Base-by-base conservation (phyloP, 1,140 invertebrate species). In the Bombus impatiens region DNA sequence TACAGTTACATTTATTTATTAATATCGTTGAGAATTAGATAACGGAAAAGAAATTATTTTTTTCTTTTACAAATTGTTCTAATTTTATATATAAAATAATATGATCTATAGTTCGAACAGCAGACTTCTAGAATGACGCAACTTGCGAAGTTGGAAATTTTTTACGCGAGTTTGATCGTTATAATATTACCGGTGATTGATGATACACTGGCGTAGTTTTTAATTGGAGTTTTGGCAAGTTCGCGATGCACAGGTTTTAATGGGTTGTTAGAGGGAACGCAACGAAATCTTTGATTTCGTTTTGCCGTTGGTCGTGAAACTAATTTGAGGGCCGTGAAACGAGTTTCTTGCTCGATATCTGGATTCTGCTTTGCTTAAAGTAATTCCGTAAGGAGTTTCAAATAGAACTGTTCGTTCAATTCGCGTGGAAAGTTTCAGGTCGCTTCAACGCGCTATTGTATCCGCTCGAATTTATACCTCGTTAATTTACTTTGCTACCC, bases 171-270 rank as follows among this genome's bases (percentile, higher is more conserved):
- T 42, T 42, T n/a, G 37, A 42, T 72, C 40, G 42, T 72, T 72
- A 28, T 6, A 15, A 5, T 40, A n/a, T 72, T 28, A 28, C 12
- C 37, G 18, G 70, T 42, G 40, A 72, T 72, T 72, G 40, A 72
- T 72, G 70, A 72, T 72, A 12, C 28, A 4, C 68, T 25, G 35
- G 68, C 40, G 37, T 71, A 40, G 40, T 42, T 71, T 72, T 72
- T 42, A 72, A 72, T 72, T 72, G 70, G 37, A 72, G 40, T 72
- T 72, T 71, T 44, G 25, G 40, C 32, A 72, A 72, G 40, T 72
- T 72, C 1, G 22, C 40, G 70, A 72, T 44, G 70, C 28, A 72
- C 40, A 22, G 40, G 42, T 72, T 72, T 72, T 72, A 40, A 72
- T 42, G 40, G 35, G 13, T 72, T 28, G 70, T 72, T 72, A 71